Conservation (phyloP, 2,888 invertebrate genomes). For the Hedya salicella region DNA sequence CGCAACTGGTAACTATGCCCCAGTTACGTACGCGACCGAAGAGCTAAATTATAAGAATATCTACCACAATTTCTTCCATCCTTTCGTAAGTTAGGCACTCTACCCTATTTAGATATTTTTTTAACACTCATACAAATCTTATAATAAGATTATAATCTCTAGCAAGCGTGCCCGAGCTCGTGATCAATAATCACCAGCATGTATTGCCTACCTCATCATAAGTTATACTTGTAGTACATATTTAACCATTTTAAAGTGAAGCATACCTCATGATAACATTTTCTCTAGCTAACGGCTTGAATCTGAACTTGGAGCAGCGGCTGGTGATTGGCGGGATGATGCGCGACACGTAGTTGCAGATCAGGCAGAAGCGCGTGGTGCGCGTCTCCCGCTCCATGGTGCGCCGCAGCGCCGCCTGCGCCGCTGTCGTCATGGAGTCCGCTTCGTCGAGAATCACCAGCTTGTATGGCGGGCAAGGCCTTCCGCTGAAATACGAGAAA, state of each 20-base stretch:
- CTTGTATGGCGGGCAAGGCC: constrained; percentile 97
- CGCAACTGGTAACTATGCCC: too few relatives aligned
- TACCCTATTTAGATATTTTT: too few relatives aligned
- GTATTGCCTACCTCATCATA: constrained; percentile 78
- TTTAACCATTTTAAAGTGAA: too few relatives aligned
- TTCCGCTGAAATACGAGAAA: constrained; percentile 86
- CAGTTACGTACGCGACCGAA: too few relatives aligned
- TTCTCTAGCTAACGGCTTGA: constrained; percentile 93
- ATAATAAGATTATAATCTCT: too few relatives aligned
- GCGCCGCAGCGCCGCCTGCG: constrained; percentile 97
- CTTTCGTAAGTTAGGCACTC: too few relatives aligned
- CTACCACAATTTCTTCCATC: too few relatives aligned
- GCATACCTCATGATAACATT: constrained; percentile 86
- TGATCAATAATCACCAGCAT: too few relatives aligned
- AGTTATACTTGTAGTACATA: too few relatives aligned
- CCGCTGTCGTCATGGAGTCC: constrained; percentile 99
- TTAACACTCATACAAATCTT: too few relatives aligned
- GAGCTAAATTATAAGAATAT: too few relatives aligned
- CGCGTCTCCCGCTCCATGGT: constrained; percentile 99
- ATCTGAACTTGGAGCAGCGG: constrained; percentile 98
- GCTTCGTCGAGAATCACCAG: constrained; percentile 99
- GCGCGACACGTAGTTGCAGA: constrained; percentile 99
- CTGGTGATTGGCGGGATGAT: constrained; percentile 99
- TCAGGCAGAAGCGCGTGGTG: constrained; percentile 97
- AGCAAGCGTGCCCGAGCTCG: too few relatives aligned